Evolutionary conservation across 2,113 vertebrate genomes (phyloP), one percentile per base, ranked within the genome.

Genomic region (Tinamus guttatus): DNA sequence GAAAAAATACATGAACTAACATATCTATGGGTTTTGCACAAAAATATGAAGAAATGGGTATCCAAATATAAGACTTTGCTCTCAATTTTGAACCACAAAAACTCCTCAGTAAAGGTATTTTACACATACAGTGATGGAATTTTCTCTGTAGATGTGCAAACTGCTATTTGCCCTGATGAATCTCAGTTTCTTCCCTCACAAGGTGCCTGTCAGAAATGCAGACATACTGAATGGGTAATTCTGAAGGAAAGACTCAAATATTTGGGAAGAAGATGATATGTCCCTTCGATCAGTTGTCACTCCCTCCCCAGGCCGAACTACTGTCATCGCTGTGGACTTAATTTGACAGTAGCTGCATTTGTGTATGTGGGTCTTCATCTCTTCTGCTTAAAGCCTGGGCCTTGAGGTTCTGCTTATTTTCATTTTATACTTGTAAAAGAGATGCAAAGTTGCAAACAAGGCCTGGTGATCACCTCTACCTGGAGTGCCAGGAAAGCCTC

Each of bases 161-260:
- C 45, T 75, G 56, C 47, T 76, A 36, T 94, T 93, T 94, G 80
- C 21, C 67, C 78, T 87, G n/a, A 79, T 4, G n/a, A 94, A 94
- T 90, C 49, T 67, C 67, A 45, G 73, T 54, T 94, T 86, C 94
- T 87, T 81, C 36, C 69, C 60, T 95, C 45, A 78, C 94, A 87
- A 90, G 94, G 77, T 96, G 60, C 86, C 92, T 96, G 89, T 96
- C 95, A 97, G 92, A 89, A 97, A 97, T 94, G 81, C 83, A 97
- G 95, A 88, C 30, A 41, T 79, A 94, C 70, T 90, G 85, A 86
- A 92, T 76, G 90, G 91, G 75, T 91, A 93, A 96, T 97, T 94
- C 79, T 67, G 70, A 87, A 90, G 83, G 85, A 97, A 94, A 84
- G 45, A 58, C 64, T 93, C 92, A 67, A 18, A 81, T 83, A 90